Conservation (phyloP, 2,113 vertebrate species). For the Rhipidura dahli region DNA sequence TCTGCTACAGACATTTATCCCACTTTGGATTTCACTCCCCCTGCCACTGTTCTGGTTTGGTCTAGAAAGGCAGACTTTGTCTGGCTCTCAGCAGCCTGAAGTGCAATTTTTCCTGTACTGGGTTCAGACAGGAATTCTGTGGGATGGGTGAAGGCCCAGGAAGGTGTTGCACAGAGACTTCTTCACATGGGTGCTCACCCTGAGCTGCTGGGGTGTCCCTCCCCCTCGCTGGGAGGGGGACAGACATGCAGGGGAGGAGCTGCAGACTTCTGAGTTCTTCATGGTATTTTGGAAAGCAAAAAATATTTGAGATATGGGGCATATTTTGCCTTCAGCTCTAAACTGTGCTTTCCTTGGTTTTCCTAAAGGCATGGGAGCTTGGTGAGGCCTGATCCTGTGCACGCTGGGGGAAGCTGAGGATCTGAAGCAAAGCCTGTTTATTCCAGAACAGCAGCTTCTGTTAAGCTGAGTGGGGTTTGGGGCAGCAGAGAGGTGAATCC, state of each 20-base stretch:
- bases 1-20: background rate
- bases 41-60: background rate
- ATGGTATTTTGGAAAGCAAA: background rate
- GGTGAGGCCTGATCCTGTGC: background rate
- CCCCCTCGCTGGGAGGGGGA: background rate
- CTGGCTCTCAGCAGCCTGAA: background rate
- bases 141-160: background rate
- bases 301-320: background rate
- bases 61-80: background rate
- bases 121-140: background rate
- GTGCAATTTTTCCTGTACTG: fast-evolving
- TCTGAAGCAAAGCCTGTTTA: background rate
- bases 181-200: fast-evolving
- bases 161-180: background rate
- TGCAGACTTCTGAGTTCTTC: background rate
- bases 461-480: background rate
- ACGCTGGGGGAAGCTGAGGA: background rate
- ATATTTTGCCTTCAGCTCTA: background rate
- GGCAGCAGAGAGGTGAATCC: background rate
- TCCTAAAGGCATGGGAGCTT: background rate
- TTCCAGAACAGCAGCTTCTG: background rate
- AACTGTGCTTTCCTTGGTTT: background rate
- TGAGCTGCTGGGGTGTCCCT: fast-evolving
- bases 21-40: background rate
- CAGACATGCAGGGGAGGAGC: background rate